Evolutionary conservation across 2,797 vertebrate genomes (phyloP).

Genomic region (Lepus oiostolus): DNA sequence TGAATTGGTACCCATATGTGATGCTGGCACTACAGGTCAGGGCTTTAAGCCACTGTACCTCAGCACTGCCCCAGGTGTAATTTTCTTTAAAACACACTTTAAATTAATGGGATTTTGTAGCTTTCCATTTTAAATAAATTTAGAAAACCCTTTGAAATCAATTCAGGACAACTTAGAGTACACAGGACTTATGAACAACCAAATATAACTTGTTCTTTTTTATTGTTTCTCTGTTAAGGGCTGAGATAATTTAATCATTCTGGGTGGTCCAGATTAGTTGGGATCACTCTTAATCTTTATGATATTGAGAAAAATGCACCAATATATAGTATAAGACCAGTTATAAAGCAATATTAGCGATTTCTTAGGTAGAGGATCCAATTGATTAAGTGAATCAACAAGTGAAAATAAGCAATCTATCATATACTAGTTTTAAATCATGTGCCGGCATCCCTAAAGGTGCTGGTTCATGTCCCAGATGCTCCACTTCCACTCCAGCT

Average conservation of each 20-base stretch:
- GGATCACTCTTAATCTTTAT: neutral
- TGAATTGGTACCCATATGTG: too few species aligned
- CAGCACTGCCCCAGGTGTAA: too few species aligned
- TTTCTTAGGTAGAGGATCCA: neutral
- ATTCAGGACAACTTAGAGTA: neutral
- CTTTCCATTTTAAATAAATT: slow-evolving; percentile 23
- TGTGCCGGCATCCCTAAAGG: too few species aligned
- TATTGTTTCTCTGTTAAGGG: neutral
- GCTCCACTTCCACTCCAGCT: too few species aligned
- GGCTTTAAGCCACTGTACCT: too few species aligned
- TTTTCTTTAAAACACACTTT: slow-evolving; percentile 21
- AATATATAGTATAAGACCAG: too few species aligned
- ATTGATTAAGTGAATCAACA: neutral
- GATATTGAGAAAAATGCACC: neutral
- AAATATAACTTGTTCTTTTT: neutral
- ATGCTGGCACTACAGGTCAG: too few species aligned
- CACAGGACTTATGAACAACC: neutral
- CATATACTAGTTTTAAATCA: too few species aligned
- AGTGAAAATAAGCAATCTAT: neutral
- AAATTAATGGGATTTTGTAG: neutral
- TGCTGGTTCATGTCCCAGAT: too few species aligned
- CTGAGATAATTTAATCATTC: slow-evolving; percentile 16
- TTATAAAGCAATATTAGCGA: neutral
- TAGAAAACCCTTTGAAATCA: neutral
- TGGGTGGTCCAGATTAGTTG: neutral